Conservation (phyloP, 2,888 invertebrate genomes). For the Tipula confusa region DNA sequence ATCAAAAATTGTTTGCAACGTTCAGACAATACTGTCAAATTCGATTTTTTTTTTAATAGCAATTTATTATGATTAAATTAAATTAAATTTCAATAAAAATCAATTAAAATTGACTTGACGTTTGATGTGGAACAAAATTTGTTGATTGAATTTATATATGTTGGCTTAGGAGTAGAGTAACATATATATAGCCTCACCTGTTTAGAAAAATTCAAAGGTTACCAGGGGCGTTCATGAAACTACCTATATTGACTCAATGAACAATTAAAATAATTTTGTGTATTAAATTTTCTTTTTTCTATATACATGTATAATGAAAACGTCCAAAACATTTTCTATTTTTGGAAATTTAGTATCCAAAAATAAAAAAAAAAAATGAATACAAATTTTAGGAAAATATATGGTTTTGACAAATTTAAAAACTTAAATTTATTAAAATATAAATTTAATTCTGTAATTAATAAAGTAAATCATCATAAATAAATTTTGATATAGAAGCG, state of each 20-base stretch:
- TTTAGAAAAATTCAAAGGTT: background rate
- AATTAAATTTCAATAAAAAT: background rate
- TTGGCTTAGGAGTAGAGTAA: background rate
- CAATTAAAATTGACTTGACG: background rate
- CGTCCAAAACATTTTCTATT: background rate
- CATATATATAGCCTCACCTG: background rate
- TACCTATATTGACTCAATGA: background rate
- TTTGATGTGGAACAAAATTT: background rate
- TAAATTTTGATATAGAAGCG: background rate
- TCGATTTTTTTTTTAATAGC: background rate
- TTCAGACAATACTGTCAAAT: background rate
- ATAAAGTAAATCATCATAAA: background rate
- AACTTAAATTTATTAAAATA: background rate
- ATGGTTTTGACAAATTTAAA: background rate
- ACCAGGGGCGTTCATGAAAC: background rate
- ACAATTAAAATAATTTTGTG: background rate
- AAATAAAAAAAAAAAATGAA: background rate
- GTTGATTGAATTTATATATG: background rate
- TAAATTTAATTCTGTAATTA: background rate
- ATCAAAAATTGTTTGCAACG: background rate
- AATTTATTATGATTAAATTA: background rate
- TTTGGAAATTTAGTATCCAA: background rate
- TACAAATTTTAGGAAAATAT: background rate
- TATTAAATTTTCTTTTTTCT: background rate
- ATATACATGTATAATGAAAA: background rate